Percentiles rank a stretch among this genome's conserved stretches.
These are phyloP conservation scores for Anaspis maculata DNA, from an alignment of 2,888 invertebrate genomes.

Conservation along the genomic window DNA sequence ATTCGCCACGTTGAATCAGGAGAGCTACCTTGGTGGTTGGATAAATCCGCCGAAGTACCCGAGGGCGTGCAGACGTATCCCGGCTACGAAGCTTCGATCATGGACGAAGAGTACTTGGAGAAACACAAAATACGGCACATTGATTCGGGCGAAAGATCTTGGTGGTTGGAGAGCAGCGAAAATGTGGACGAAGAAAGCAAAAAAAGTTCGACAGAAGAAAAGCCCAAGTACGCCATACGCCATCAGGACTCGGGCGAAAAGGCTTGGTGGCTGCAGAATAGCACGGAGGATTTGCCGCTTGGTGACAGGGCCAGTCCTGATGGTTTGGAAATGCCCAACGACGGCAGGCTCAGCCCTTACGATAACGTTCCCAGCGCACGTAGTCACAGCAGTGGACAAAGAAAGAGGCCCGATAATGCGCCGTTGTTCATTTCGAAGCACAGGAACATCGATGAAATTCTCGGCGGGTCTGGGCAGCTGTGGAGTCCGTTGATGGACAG, in stretches of 20 bases:
- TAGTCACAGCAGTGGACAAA: constrained; percentile 20
- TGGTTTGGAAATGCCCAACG: constrained; percentile 52
- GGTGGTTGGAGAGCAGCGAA: constrained; percentile 53
- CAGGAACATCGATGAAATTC: constrained; percentile 82
- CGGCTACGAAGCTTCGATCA: constrained; percentile 29
- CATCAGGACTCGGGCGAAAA: constrained; percentile 47
- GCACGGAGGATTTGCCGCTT: constrained; percentile 52
- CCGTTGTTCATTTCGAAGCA: constrained; percentile 73
- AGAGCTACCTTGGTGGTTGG: constrained; percentile 65
- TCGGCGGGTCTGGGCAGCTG: constrained; percentile 55
- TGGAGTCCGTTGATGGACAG: constrained; percentile 59
- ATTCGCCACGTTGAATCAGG: constrained; percentile 36
- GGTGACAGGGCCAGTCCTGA: constrained; percentile 77
- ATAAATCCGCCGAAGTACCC: constrained; percentile 58
- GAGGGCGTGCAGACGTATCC: constrained; percentile 49
- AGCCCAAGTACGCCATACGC: constrained; percentile 32
- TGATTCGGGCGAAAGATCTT: constrained; percentile 61
- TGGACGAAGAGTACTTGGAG: constrained; percentile 47
- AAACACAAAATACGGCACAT: constrained; percentile 52
- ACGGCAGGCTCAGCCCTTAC: constrained; percentile 56
- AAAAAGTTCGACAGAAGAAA: constrained; percentile 16
- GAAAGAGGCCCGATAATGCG: constrained; percentile 36
- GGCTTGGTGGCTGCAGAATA: constrained; percentile 48
- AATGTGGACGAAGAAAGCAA: constrained; percentile 34
- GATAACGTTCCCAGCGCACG: constrained; percentile 57